Conservation (phyloP, 2,888 invertebrate species). For the Pterobdella sp. region DNA sequence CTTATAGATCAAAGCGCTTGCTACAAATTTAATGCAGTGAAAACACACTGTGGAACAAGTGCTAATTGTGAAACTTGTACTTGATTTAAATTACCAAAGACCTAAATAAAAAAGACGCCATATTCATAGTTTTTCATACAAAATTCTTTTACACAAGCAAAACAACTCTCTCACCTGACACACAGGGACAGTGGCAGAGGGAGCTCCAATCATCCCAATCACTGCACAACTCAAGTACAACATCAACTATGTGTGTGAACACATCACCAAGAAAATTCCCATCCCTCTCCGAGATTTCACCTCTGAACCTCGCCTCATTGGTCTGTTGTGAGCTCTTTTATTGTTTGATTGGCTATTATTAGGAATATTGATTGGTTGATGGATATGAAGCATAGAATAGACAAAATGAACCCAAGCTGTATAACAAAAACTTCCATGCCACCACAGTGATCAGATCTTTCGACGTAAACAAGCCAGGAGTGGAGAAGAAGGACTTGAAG, state of each 20-base stretch:
- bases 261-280: slow-evolving; percentile 95
- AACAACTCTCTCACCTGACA: too few relatives aligned
- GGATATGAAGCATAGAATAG: too few relatives aligned
- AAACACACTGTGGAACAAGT: too few relatives aligned
- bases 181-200: slow-evolving; percentile 86
- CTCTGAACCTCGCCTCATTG: slow-evolving; percentile 83
- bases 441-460: slow-evolving; percentile 66
- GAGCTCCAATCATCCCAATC: slow-evolving; percentile 95
- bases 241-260: slow-evolving; percentile 96
- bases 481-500: slow-evolving; percentile 92
- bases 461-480: slow-evolving; percentile 98
- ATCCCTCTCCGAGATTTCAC: slow-evolving; percentile 90
- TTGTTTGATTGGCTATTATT: neutral
- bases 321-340: slow-evolving; percentile 39
- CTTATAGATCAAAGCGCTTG: too few relatives aligned
- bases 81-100: too few relatives aligned
- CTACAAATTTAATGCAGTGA: too few relatives aligned
- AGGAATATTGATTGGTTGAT: too few relatives aligned
- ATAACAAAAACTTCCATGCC: neutral
- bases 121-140: too few relatives aligned
- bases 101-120: too few relatives aligned
- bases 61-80: too few relatives aligned
- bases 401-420: neutral
- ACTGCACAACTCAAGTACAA: slow-evolving; percentile 98
- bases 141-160: too few relatives aligned